Base-by-base conservation (phyloP, 2,888 invertebrate genomes). In the Antitype chi region DNA sequence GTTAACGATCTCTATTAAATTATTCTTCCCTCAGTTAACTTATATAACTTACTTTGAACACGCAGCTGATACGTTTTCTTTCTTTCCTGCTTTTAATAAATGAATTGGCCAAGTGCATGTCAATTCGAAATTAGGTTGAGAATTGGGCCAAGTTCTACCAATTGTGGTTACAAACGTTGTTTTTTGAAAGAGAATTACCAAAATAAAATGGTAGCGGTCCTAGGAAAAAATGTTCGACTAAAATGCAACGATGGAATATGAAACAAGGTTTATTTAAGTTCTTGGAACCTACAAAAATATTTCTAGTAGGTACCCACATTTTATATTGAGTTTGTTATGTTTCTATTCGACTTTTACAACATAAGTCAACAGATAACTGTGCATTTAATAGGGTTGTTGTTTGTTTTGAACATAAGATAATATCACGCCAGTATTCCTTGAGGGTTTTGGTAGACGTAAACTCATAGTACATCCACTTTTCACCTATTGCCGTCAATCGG, bases 1-100 rank as follows among this genome's bases (percentile, higher is more conserved):
- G 53, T 76, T 83, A 83, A 81, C 85, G 79, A 80, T 83, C 70
- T 72, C 59, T 70, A 87, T 87, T 80, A 81, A 85, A 71, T 81
- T 85, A 76, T 76, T 59, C 68, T 66, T 25, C 74, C 83, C 59
- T 32, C 68, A 78, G 74, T 85, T 77, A 82, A 82, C 75, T 71
- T 63, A 32, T 71, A 67, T 68, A 82, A 82, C 85, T 80, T 84
- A 69, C 81, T 71, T 66, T 63, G 38, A 85, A 80, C 82, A 82
- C 82, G 85, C 85, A 82, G 70, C 81, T 84, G 82, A 80, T 84
- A 84, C 85, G 57, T 49, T 71, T 75, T 60, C 68, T 75, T 62
- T 68, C 63, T 77, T 78, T 73, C 68, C 67, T 83, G 17, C 43
- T 84, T 66, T 66, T 82, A 70, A 74, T 82, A 80, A 85, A 82